These are phyloP conservation scores for Cyrtonyx montezumae DNA, from an alignment of 2,113 vertebrate species.

Conservation along the genomic window DNA sequence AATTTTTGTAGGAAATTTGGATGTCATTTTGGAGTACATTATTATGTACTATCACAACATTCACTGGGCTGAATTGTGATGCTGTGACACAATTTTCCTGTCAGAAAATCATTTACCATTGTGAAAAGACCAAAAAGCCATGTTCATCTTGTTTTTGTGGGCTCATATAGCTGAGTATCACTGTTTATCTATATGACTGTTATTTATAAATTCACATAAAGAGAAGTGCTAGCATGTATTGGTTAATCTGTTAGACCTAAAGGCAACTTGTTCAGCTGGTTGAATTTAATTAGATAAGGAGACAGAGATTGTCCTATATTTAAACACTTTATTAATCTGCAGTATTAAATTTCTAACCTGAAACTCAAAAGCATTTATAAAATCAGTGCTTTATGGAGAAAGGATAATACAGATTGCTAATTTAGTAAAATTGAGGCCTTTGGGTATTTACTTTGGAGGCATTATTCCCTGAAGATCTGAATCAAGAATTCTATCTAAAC, in stretches of 20 bases:
- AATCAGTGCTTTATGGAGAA: slow-evolving; percentile 53
- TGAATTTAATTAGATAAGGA: slow-evolving; percentile 48
- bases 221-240: slow-evolving; percentile 3
- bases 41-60: not conserved
- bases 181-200: slow-evolving; percentile 28
- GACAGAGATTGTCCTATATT: slow-evolving; percentile 45
- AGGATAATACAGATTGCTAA: slow-evolving; percentile 60
- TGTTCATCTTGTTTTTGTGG: not conserved
- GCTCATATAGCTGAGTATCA: not conserved
- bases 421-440: slow-evolving; percentile 46
- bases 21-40: rapidly evolving
- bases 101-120: not conserved
- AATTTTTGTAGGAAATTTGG: not conserved
- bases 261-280: slow-evolving; percentile 16
- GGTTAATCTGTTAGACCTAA: slow-evolving; percentile 51
- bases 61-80: not conserved
- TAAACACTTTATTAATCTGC: slow-evolving; percentile 67
- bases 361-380: slow-evolving; percentile 68
- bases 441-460: slow-evolving; percentile 55
- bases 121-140: not conserved
- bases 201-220: slow-evolving; percentile 42
- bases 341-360: slow-evolving; percentile 57
- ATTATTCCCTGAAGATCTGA: slow-evolving; percentile 42
- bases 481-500: slow-evolving; percentile 38
- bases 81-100: not conserved